phyloP scores from a whole-genome alignment of 2,113 vertebrate genomes.

The Oplegnathus fasciatus region DNA sequence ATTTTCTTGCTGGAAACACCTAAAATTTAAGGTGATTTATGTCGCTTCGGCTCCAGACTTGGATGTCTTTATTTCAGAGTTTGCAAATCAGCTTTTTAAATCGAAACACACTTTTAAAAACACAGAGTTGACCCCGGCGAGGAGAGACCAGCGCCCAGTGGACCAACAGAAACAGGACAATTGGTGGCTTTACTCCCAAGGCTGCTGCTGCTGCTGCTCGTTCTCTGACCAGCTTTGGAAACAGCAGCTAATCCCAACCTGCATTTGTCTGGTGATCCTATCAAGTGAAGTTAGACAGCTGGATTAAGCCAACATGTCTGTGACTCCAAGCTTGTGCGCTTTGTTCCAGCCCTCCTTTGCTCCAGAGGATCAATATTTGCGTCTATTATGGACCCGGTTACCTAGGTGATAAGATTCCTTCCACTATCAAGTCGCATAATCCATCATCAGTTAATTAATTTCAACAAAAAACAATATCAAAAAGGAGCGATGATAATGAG shows the following conservation, averaged over 20 bases:
- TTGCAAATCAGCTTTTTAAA: constrained; percentile 52
- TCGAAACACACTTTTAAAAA: constrained; percentile 20
- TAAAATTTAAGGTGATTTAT: constrained; percentile 39
- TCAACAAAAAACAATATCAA: constrained; percentile 71
- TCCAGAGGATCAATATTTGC: constrained; percentile 72
- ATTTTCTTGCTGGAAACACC: constrained; percentile 20
- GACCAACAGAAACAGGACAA: constrained; percentile 58
- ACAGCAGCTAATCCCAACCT: constrained; percentile 58
- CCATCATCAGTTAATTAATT: constrained; percentile 80
- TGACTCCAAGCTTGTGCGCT: constrained; percentile 49
- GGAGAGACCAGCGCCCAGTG: constrained; percentile 46
- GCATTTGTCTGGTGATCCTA: constrained; percentile 62
- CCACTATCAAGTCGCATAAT: constrained; percentile 55
- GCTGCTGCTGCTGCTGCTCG: constrained; percentile 24
- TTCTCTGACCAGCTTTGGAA: constrained; percentile 38
- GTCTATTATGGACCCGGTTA: constrained; percentile 60
- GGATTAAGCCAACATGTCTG: constrained; percentile 60
- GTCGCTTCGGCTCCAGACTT: constrained; percentile 19
- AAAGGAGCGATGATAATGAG: constrained; percentile 68
- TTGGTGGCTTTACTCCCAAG: constrained; percentile 54
- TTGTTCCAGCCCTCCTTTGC: constrained; percentile 37
- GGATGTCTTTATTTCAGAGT: constrained; percentile 21
- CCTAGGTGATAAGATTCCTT: constrained; percentile 70
- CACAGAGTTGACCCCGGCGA: constrained; percentile 41
- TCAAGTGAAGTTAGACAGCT: constrained; percentile 57